Conservation (phyloP, 2,113 vertebrate species). For the Rutilus rutilus region DNA sequence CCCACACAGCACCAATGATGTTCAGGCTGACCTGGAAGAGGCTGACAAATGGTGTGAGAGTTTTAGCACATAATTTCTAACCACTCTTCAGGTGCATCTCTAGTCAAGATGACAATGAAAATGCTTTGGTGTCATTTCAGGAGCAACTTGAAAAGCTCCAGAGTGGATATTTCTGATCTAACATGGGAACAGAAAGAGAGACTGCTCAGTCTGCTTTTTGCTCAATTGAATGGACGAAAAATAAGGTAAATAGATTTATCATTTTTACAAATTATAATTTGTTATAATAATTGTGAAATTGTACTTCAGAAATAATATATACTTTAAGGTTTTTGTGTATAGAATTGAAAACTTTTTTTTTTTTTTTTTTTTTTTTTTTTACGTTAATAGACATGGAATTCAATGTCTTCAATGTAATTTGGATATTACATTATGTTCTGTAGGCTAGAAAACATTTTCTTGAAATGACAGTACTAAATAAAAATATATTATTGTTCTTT, state of each 20-base stretch:
- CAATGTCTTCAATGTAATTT: neutral
- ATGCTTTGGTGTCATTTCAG: constrained; percentile 61
- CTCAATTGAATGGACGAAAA: constrained; percentile 84
- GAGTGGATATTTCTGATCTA: constrained; percentile 82
- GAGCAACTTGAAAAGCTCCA: constrained; percentile 68
- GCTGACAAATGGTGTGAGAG: constrained; percentile 80
- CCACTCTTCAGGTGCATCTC: neutral
- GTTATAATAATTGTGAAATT: no score
- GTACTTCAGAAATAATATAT: no score
- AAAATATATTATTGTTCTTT: no score
- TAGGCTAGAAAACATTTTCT: neutral
- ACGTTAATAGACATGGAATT: neutral
- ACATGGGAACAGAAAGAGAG: constrained; percentile 90
- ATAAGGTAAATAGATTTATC: constrained; percentile 66
- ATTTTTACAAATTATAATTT: neutral
- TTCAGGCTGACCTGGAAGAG: constrained; percentile 80
- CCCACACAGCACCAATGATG: constrained; percentile 82
- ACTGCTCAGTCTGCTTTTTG: constrained; percentile 85
- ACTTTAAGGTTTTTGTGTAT: no score
- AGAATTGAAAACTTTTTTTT: neutral
- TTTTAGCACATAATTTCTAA: neutral
- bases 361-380: no score
- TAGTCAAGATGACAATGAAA: neutral
- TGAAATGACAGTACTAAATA: neutral
- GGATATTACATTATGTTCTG: neutral